Percentiles rank a stretch among this genome's conserved stretches.
Conservation (phyloP, 1,140 invertebrate genomes). For the Cherax destructor region DNA sequence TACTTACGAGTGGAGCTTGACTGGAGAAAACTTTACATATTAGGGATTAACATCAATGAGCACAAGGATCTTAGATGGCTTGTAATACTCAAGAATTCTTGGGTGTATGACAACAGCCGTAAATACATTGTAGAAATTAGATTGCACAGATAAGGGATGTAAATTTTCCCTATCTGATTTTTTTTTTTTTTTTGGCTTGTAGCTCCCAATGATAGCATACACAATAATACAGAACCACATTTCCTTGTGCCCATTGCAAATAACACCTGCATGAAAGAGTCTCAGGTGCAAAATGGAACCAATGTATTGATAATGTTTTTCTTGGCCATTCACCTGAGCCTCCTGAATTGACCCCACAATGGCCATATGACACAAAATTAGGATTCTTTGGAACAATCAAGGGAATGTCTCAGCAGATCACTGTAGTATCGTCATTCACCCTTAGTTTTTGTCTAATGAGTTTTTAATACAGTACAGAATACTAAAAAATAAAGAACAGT, state of each 20-base stretch:
- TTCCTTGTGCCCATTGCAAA: constrained; percentile 57
- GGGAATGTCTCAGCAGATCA: constrained; percentile 41
- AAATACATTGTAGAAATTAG: constrained; percentile 30
- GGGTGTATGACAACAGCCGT: constrained; percentile 20
- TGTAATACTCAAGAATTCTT: constrained; percentile 26
- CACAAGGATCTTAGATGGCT: constrained; percentile 43
- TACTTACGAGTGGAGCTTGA: constrained; percentile 52
- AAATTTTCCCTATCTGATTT: constrained; percentile 2
- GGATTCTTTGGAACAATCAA: constrained; percentile 15
- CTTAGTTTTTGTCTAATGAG: background rate
- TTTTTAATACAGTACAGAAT: background rate
- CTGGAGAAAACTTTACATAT: constrained; percentile 41
- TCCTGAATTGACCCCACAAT: constrained; percentile 49
- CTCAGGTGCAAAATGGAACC: constrained; percentile 40
- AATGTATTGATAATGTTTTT: constrained; percentile 20
- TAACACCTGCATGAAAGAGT: constrained; percentile 26
- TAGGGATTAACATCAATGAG: constrained; percentile 45
- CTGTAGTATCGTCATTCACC: constrained; percentile 9
- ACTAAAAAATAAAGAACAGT: background rate
- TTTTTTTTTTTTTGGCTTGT: constrained; percentile 32
- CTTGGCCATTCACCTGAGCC: constrained; percentile 36
- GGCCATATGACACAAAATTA: constrained; percentile 25
- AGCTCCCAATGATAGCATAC: constrained; percentile 46
- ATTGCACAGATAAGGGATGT: constrained; percentile 18
- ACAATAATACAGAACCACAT: background rate